phyloP scores from a whole-genome alignment of 1,140 invertebrate genomes.

The Brachionus rotundiformis region DNA sequence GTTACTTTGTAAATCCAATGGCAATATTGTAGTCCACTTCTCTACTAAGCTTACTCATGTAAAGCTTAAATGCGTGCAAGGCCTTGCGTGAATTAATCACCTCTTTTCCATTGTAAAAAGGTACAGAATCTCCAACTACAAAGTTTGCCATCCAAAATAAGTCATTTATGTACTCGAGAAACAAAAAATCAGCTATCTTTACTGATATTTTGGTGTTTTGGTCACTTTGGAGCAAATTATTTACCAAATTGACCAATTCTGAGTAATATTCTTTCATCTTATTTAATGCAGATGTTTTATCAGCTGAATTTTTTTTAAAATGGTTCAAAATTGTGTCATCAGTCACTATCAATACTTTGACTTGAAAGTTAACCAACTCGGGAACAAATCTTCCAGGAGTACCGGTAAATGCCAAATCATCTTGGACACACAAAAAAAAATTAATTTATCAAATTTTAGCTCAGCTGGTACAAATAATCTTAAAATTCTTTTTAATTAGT shows the following conservation, averaged over 20 bases:
- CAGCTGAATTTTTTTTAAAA: not conserved
- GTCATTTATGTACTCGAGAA: not conserved
- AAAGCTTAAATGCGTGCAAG: not conserved
- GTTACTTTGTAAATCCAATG: not conserved
- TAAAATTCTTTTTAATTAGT: too few relatives aligned
- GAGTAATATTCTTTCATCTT: not conserved
- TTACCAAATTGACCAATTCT: not conserved
- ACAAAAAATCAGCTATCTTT: not conserved
- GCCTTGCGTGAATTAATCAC: not conserved
- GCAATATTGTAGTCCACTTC: not conserved
- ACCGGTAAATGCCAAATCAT: not conserved
- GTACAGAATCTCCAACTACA: not conserved
- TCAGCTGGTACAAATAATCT: too few relatives aligned
- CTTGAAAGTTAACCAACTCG: not conserved
- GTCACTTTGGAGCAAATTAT: not conserved
- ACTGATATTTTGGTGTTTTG: not conserved
- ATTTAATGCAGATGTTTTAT: not conserved
- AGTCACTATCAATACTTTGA: slow-evolving; percentile 1
- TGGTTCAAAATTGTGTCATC: not conserved
- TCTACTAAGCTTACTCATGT: not conserved
- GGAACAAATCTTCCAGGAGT: not conserved
- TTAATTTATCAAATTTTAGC: too few relatives aligned
- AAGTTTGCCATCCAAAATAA: not conserved
- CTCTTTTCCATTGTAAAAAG: not conserved
- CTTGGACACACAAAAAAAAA: not conserved